Evolutionary conservation across 2,888 invertebrate genomes (phyloP).

Genomic region (Phaedon cochleariae): DNA sequence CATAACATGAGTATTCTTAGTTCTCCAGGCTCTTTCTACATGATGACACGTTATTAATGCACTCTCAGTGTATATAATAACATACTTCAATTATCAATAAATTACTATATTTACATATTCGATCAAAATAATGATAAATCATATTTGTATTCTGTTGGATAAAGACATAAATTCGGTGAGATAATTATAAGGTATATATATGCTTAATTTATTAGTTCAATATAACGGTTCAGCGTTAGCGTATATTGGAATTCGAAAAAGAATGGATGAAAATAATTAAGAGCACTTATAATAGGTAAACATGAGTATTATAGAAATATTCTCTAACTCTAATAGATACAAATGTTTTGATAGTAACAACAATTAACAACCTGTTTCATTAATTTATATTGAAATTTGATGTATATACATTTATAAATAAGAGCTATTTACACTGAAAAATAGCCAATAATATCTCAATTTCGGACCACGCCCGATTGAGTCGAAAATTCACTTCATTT

Average conservation of each 20-base stretch:
- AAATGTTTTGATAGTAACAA: too few relatives aligned
- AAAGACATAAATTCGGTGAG: constrained; percentile 16
- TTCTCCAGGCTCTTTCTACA: neutral
- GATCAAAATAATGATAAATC: constrained; percentile 20
- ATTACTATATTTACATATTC: neutral
- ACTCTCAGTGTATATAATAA: neutral
- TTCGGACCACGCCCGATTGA: too few relatives aligned
- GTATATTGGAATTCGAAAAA: neutral
- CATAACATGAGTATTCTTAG: too few relatives aligned
- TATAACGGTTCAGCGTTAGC: constrained; percentile 10
- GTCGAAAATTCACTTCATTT: too few relatives aligned
- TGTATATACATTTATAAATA: too few relatives aligned
- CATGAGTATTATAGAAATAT: neutral
- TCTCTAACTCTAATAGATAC: too few relatives aligned
- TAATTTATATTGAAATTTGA: too few relatives aligned
- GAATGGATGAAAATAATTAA: constrained; percentile 2
- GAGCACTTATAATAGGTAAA: too few relatives aligned
- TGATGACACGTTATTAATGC: neutral
- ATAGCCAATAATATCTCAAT: too few relatives aligned
- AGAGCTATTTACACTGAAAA: too few relatives aligned
- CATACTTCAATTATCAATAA: constrained; percentile 6
- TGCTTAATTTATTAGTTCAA: constrained; percentile 7
- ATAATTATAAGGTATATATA: constrained; percentile 7
- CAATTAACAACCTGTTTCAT: too few relatives aligned
- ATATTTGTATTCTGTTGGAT: constrained; percentile 9